Conservation (phyloP, 1,140 invertebrate species). For the Trichonephila clavata region DNA sequence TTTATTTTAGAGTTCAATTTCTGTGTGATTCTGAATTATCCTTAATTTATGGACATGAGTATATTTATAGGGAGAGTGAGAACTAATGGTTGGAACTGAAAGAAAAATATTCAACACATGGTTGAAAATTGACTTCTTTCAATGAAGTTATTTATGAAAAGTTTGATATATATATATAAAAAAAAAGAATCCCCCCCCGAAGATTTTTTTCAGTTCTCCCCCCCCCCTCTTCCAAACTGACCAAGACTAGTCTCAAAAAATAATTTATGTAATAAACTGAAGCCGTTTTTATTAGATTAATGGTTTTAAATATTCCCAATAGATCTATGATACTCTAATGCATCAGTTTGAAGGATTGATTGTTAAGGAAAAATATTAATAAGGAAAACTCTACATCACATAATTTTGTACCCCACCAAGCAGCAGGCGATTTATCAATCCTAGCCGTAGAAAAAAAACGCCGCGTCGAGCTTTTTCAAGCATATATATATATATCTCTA, state of each 20-base stretch:
- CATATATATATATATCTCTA: not conserved
- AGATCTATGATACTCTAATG: not conserved
- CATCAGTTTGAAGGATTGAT: not conserved
- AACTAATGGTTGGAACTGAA: too few species aligned
- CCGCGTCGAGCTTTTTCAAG: not conserved
- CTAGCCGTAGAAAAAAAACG: not conserved
- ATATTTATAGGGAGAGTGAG: too few species aligned
- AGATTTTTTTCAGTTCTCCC: too few species aligned
- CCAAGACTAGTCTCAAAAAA: not conserved
- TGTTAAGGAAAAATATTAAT: conserved; percentile 30
- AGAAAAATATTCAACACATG: too few species aligned
- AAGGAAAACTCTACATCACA: not conserved
- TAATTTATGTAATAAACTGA: not conserved
- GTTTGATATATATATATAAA: too few species aligned
- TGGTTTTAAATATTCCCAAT: conserved; percentile 10
- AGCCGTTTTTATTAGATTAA: not conserved
- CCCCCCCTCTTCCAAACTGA: not conserved
- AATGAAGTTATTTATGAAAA: too few species aligned
- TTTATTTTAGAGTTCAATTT: too few species aligned
- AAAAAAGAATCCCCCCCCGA: too few species aligned
- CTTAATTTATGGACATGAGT: too few species aligned
- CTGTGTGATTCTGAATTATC: too few species aligned
- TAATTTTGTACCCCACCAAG: not conserved
- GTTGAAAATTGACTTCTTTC: too few species aligned
- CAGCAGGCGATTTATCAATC: conserved; percentile 6